These are phyloP conservation scores for Hyla sarda DNA, from an alignment of 2,113 vertebrate genomes.

Conservation along the genomic window DNA sequence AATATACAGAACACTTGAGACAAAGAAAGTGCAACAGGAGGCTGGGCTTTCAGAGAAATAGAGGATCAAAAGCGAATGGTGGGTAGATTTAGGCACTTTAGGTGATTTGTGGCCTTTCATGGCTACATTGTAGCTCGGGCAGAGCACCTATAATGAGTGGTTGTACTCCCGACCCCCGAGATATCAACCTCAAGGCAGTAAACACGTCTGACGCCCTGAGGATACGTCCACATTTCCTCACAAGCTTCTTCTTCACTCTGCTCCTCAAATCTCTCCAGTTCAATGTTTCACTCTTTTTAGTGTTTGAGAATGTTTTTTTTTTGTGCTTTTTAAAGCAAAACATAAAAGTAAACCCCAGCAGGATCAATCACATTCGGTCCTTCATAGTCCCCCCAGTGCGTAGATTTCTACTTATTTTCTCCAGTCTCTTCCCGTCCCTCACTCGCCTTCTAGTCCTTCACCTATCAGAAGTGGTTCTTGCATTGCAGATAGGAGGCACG, in stretches of 20 bases:
- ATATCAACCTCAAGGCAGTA: constrained; percentile 29
- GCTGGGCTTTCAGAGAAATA: background rate
- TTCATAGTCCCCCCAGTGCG: constrained; percentile 45
- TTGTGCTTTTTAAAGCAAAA: constrained; percentile 58
- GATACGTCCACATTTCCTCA: constrained; percentile 16
- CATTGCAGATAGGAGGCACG: background rate
- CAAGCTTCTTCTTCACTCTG: constrained; percentile 17
- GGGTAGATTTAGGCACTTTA: constrained; percentile 51
- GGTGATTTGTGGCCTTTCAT: constrained; percentile 30
- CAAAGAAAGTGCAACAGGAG: constrained; percentile 47
- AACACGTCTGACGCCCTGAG: constrained; percentile 38
- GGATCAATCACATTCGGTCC: constrained; percentile 28
- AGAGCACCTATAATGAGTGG: background rate
- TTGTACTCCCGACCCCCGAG: background rate
- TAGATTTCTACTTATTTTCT: background rate
- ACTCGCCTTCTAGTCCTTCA: constrained; percentile 26
- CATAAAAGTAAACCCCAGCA: constrained; percentile 32
- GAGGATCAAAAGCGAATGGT: constrained; percentile 25
- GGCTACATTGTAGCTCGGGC: constrained; percentile 18
- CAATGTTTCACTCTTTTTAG: constrained; percentile 28
- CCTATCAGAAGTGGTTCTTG: background rate
- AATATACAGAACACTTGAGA: constrained; percentile 9
- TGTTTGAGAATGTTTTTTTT: constrained; percentile 27
- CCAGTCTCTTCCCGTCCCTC: background rate
- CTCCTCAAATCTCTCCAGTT: constrained; percentile 31